Percentiles rank a stretch among this genome's conserved stretches.
Evolutionary conservation across 2,797 vertebrate genomes (phyloP).

Genomic region (Tragopan temminckii): DNA sequence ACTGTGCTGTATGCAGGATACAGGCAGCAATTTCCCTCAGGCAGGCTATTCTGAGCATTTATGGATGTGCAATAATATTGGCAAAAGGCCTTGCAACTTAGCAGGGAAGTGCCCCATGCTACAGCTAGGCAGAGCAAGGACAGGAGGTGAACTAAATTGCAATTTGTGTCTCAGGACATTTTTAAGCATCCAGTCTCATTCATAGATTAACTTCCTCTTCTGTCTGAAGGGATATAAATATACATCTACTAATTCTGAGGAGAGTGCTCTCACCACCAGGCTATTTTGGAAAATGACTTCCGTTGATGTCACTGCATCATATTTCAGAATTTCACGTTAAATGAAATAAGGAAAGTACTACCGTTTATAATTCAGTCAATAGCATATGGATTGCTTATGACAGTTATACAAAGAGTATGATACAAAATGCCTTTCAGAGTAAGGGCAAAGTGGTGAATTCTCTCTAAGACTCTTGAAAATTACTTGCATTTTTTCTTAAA

Average conservation of each 20-base stretch:
- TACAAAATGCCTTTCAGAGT: background rate
- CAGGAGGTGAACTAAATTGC: background rate
- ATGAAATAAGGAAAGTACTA: background rate
- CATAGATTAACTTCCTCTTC: background rate
- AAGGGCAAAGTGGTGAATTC: background rate
- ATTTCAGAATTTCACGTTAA: background rate
- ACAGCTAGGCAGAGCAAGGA: background rate
- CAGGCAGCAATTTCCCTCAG: background rate
- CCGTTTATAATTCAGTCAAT: background rate
- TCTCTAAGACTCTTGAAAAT: background rate
- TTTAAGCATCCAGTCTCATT: background rate
- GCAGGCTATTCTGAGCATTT: background rate
- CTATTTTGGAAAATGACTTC: background rate
- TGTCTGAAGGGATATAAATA: background rate
- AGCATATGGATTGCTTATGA: background rate
- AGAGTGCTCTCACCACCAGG: background rate
- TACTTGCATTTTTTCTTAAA: background rate
- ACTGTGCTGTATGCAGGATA: too few relatives aligned
- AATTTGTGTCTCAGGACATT: background rate
- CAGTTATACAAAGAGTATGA: background rate
- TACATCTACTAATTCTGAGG: background rate
- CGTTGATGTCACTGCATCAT: background rate
- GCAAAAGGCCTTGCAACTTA: background rate
- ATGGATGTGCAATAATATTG: background rate
- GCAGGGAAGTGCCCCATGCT: rapidly evolving